These are phyloP conservation scores for Pseudopodoces humilis DNA, from an alignment of 2,113 vertebrate species.

Conservation along the genomic window DNA sequence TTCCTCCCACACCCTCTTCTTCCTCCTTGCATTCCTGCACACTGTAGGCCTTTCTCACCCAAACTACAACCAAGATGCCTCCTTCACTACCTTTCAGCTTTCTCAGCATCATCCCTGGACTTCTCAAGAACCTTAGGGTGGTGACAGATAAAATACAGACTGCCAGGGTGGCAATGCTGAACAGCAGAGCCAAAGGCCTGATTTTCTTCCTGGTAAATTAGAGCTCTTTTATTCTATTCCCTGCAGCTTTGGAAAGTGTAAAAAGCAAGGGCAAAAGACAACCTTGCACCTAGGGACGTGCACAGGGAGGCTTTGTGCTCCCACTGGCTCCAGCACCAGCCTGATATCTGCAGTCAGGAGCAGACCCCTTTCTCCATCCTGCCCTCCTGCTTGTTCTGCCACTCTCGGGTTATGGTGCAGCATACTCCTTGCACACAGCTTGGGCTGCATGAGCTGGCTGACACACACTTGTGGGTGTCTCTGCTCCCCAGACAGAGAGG, in stretches of 20 bases:
- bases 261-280: not conserved
- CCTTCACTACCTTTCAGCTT: not conserved
- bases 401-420: not conserved
- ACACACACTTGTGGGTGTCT: accelerated
- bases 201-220: not conserved
- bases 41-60: not conserved
- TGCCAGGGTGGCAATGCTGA: accelerated
- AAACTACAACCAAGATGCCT: not conserved
- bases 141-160: not conserved
- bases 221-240: not conserved
- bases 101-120: not conserved
- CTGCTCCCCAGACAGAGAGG: not conserved
- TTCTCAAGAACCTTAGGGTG: not conserved
- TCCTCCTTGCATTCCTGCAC: not conserved
- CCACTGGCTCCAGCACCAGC: not conserved
- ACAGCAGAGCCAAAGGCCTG: not conserved
- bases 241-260: not conserved
- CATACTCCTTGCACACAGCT: accelerated
- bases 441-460: not conserved
- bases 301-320: not conserved
- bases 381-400: not conserved
- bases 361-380: not conserved
- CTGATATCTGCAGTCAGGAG: not conserved
- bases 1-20: slow-evolving; percentile 22
- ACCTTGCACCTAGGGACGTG: not conserved